These are phyloP conservation scores for Amblyopsis rosae DNA, from an alignment of 2,113 vertebrate species.

Conservation along the genomic window DNA sequence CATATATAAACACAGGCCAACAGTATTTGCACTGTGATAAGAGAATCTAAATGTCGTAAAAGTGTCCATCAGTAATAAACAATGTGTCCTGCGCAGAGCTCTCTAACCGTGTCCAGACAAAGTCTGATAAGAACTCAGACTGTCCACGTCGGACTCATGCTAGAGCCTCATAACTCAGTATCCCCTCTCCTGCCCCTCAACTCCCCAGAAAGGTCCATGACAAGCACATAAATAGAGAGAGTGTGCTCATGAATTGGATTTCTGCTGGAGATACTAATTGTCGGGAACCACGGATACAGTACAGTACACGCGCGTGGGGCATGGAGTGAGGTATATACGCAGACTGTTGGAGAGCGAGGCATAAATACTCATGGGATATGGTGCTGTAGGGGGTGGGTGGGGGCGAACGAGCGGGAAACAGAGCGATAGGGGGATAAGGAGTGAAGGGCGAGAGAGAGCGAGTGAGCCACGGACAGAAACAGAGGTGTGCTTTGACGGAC, in stretches of 20 bases:
- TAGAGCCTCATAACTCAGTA: conserved; percentile 11
- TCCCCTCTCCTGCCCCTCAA: neutral
- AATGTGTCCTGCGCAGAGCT: conserved; percentile 26
- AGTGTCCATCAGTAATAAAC: conserved; percentile 41
- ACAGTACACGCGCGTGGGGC: too few species aligned
- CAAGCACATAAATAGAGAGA: too few species aligned
- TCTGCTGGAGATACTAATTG: neutral
- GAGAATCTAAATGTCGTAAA: conserved; percentile 27
- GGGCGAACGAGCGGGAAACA: neutral
- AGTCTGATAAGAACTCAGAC: conserved; percentile 32
- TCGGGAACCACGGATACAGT: neutral
- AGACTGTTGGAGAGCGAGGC: neutral
- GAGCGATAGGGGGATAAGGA: neutral
- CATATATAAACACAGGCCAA: neutral
- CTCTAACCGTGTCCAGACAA: conserved; percentile 22
- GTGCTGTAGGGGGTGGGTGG: neutral
- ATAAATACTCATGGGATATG: neutral
- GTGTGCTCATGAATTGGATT: too few species aligned
- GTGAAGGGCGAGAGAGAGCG: conserved; percentile 3
- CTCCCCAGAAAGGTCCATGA: neutral
- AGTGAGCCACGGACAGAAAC: conserved; percentile 10
- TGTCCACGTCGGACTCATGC: conserved; percentile 17
- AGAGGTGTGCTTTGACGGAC: conserved; percentile 46
- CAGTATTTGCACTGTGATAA: conserved; percentile 35
- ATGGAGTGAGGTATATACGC: neutral